Base-by-base conservation (phyloP, 1,140 invertebrate genomes). In the Leptonema lineaticorne region DNA sequence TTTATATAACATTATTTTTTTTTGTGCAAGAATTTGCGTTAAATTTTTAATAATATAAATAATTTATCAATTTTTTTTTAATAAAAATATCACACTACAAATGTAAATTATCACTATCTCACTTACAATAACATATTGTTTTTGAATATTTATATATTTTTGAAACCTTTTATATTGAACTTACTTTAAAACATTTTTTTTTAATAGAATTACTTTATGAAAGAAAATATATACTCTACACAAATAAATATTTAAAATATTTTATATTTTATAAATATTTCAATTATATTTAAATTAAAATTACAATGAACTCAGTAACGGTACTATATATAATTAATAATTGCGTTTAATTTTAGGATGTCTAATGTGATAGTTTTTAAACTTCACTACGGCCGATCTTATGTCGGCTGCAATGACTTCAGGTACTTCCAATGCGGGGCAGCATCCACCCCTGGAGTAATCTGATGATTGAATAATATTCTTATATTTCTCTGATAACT, bases 391-490 rank as follows among this genome's bases (percentile, higher is more conserved):
- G 4, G 78, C 79, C 59, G 74, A 76, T 58, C 77, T 78, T n/a
- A 83, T 63, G 45, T 95, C 92, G 14, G 88, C 82, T 3, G 89
- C 85, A 0, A 95, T 73, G 6, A 87, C 73, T 72, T 87, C 74
- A 0, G 93, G 93, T 48, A 88, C 84, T 76, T 96, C 90, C 68
- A 95, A 85, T 0, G 91, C 92, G 7, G 89, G 89, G 76, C 95
- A 96, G 78, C 96, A 94, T 1, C 94, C 94, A 1, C 92, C 93
- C 6, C 85, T 81, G 2, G 81, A 73, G 24, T 85, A 72, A 59
- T 88, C 81, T 1, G 82, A 89, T 2, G 84, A 83, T 45, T 88
- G 85, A 3, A 91, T 79, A 3, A 92, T 69, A 75, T 91, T 90
- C 0, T 71, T 74, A 73, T 83, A 92, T 73, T 84, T 88, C 0